A percentile compares a stretch with the other conserved stretches of the same genome.
These are phyloP conservation scores for Myiagra hebetior DNA, from an alignment of 2,113 vertebrate species.

Conservation along the genomic window DNA sequence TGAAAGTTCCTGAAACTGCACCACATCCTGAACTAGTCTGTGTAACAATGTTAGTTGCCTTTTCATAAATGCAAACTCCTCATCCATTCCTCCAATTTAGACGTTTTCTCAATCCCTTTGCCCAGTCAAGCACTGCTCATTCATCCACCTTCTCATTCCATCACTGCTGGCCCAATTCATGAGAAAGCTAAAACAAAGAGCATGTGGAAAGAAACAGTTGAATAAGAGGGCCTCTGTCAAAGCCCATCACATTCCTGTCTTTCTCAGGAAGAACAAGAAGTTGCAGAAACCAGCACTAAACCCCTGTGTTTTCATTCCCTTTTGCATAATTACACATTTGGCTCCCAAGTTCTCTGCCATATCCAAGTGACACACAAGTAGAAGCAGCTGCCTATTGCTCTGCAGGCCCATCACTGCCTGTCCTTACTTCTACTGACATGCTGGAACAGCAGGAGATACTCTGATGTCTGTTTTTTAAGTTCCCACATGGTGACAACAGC, in stretches of 20 bases:
- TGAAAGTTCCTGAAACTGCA: not conserved
- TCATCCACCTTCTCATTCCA: not conserved
- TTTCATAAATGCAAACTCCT: not conserved
- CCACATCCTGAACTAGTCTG: not conserved
- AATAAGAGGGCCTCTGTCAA: not conserved
- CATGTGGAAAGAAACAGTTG: not conserved
- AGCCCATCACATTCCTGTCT: not conserved
- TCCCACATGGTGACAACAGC: not conserved
- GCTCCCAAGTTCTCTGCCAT: not conserved
- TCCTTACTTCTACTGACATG: not conserved
- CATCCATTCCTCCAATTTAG: not conserved
- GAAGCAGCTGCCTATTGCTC: not conserved
- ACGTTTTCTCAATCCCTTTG: not conserved
- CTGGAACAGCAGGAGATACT: not conserved
- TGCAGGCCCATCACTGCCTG: not conserved
- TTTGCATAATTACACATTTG: not conserved
- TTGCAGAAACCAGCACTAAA: not conserved
- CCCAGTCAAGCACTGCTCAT: not conserved
- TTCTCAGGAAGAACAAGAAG: not conserved
- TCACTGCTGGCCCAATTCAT: not conserved
- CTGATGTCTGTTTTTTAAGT: not conserved
- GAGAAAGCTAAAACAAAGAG: not conserved
- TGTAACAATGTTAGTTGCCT: not conserved
- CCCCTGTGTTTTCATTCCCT: not conserved
- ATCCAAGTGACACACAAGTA: not conserved